Evolutionary conservation across 2,113 vertebrate species (phyloP), one percentile per base, ranked within the genome.

Genomic region (Xiphophorus maculatus): DNA sequence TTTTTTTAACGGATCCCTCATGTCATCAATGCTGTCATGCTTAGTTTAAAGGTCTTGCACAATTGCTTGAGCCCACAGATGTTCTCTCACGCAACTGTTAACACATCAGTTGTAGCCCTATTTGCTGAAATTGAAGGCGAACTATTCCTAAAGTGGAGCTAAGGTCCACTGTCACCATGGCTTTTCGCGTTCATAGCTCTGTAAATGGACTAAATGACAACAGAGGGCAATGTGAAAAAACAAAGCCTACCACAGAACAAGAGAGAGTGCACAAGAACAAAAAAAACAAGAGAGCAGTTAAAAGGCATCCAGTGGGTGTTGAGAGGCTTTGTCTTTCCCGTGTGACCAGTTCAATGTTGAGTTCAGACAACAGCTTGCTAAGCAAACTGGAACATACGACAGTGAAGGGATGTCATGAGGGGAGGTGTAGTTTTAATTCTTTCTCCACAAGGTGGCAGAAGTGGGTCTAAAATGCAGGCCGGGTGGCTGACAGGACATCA

Each of bases 311-410:
- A 88, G 77, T 83, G 88, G 76, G 77, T 4, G 74, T 37, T 60
- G 76, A 54, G 33, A 69, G 60, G 79, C 82, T 79, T 90, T 89
- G 82, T 84, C 81, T 61, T 84, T 48, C 25, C 69, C 63, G 71
- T 84, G 77, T 35, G 69, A 48, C 82, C 22, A 72, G 84, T 80
- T 91, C 88, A 90, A 83, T 90, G 75, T 35, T 78, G 42, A 3
- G 68, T 76, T 87, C 74, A 61, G 71, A 87, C 74, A 66, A 63
- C 40, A 73, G 72, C 83, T 83, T 66, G 71, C 77, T 78, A 66
- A 85, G 87, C 82, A 85, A 79, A 83, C 74, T 92, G 42, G 91
- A 93, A 92, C 84, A 73, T 83, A 78, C 90, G 88, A 29, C 5
- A 70, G 80, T 81, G 68, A 70, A 63, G 51, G 61, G 30, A n/a